Evolutionary conservation across 2,888 invertebrate species (phyloP).

Genomic region (Chrysopilus asiliformis): DNA sequence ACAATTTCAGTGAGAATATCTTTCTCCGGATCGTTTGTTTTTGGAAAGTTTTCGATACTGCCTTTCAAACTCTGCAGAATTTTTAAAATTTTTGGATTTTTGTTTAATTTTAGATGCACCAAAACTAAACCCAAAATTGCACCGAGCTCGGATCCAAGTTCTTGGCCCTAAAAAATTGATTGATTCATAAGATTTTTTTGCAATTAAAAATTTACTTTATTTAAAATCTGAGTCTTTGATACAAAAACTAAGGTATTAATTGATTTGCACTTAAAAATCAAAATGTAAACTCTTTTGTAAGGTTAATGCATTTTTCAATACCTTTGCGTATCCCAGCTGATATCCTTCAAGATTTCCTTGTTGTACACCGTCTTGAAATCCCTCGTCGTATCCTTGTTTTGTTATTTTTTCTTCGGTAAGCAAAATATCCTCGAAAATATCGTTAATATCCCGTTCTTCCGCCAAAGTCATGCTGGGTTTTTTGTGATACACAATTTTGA

Average conservation of each 20-base stretch:
- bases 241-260: too few relatives aligned
- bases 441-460: conserved; percentile 53
- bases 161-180: too few relatives aligned
- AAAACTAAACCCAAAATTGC: conserved; percentile 51
- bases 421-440: conserved; percentile 56
- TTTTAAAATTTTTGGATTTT: conserved; percentile 41
- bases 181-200: too few relatives aligned
- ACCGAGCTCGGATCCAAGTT: conserved; percentile 65
- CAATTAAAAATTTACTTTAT: too few relatives aligned
- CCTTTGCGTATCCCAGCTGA: conserved; percentile 62
- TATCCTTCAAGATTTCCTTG: conserved; percentile 51
- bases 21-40: conserved; percentile 45
- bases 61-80: conserved; percentile 44
- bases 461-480: conserved; percentile 12
- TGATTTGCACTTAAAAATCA: too few relatives aligned
- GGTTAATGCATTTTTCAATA: too few relatives aligned
- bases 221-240: too few relatives aligned
- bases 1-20: conserved; percentile 51
- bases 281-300: too few relatives aligned
- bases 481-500: too few relatives aligned
- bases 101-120: conserved; percentile 35
- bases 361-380: conserved; percentile 45
- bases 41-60: conserved; percentile 51
- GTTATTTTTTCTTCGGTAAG: conserved; percentile 54
- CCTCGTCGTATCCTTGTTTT: conserved; percentile 52